Base-by-base conservation (phyloP, 1,140 invertebrate genomes). In the Hesperophylax magnus region DNA sequence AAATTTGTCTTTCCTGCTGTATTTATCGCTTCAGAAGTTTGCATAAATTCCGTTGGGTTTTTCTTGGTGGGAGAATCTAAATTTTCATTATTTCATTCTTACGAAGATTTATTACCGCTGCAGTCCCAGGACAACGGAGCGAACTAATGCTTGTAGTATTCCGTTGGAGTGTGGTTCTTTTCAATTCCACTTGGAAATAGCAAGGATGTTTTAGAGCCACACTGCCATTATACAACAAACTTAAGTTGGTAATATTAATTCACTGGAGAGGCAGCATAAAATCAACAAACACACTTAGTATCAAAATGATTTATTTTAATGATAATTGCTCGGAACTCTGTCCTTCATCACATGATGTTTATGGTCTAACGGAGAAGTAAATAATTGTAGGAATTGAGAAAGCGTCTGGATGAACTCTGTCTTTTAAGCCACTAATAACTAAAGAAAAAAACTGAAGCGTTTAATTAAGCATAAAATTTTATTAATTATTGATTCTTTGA, bases 41-140 rank as follows among this genome's bases (percentile, higher is more conserved):
- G 39, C 11, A 47, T 47, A 14, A 47, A 47, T 47, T 47, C 9
- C 39, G 39, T 47, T 47, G 1, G 39, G 39, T 47, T 47, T 34
- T 47, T 47, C 39, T 47, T 47, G 39, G 39, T 14, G 39, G 11
- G 11, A 47, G 39, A 9, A 27, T 61, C 60, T 22, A 47, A 39
- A 18, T 39, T 69, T 39, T 69, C 20, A 53, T 72, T 54, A 27
- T 54, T 72, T 53, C 18, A n/a, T 52, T 52, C 18, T 22, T 22
- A 24, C 6, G 18, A 54, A 72, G 69, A 72, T 72, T 72, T 53
- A 72, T 72, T 18, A 53, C 47, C 47, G 18, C 11, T 72, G 69
- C 69, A 72, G 18, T 72, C 52, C 47, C 69, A 72, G n/a, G 69
- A 27, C 20, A 15, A 52, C 39, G 39, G 17, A 31, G 18, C 0